Base-by-base conservation (phyloP, 2,113 vertebrate genomes). In the Hymenochirus boettgeri region DNA sequence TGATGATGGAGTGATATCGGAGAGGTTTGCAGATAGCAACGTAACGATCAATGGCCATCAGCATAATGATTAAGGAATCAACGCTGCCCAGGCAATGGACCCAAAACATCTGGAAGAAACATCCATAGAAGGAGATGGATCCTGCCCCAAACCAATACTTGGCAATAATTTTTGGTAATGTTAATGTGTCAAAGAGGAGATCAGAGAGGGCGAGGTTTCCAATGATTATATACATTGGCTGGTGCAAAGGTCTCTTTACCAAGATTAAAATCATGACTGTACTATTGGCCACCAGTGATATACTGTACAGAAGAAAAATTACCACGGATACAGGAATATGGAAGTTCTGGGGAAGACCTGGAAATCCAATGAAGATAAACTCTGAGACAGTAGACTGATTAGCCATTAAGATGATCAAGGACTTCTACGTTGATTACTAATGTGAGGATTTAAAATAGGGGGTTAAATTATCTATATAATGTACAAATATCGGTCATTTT, bases 241-340 rank as follows among this genome's bases (percentile, higher is more conserved):
- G 73, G 0, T 78, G 76, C 35, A 91, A 75, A n/a, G 76, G 61
- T 1, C 13, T 18, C 33, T 11, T 6, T 22, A 79, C 65, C 2
- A 63, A 71, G 7, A 75, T 51, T 46, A 80, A 42, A 56, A 77
- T 72, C 21, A 77, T 70, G 6, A 81, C 35, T 7, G 80, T 76
- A 37, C 73, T 76, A 50, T 91, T 91, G 48, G 80, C 86, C 23
- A 74, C 78, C 24, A 90, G 65, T 18, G 88, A 76, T 24, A 77
- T 58, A 23, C 80, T 35, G 61, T 89, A 91, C 29, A 77, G 74
- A 8, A 76, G 70, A 9, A 90, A 63, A 71, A 90, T 81, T 19
- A 82, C 11, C 48, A 73, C 62, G 52, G 86, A 87, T 2, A 87
- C 39, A 7, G 23, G 48, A 4, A 39, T 15, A 26, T 39, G n/a